Base-by-base conservation (phyloP, 30 jellyfish, hydroid and myxozoan genomes). In the Aurelia coerulea region DNA sequence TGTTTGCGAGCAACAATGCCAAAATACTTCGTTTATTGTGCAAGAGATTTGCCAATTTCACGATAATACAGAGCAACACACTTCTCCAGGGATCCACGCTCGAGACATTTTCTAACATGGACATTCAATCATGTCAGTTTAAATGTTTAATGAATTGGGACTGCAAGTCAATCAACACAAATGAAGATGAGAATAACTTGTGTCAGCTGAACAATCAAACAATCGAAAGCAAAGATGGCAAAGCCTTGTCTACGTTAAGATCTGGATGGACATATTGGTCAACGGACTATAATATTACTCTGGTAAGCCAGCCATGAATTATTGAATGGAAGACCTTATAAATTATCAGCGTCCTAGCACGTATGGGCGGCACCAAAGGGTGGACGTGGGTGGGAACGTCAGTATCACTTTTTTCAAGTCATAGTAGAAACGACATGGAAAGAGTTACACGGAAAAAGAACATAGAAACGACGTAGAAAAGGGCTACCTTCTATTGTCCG, bases 171-270 rank as follows among this genome's bases (percentile, higher is more conserved):
- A 65, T 65, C 76, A 65, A 65, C 16, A 23, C 42, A 16, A 23
- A 23, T 10, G 17, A 16, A 13, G 53, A 65, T 65, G 76, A 46
- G 11, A n/a, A 18, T 62, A 29, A 8, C 31, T 7, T 17, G 17
- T 65, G 76, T 65, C 76, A 65, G 41, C 76, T 65, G 34, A 65
- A 65, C 42, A 23, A 23, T 46, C 35, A 65, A 23, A 23, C 76
- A 17, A 65, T 39, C 16, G 52, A 65, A 23, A 46, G 42, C 42
- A 23, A 13, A 4, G 16, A 2, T 13, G 76, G 42, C 16, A 14
- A 65, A 23, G 76, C 42, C 76, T 23, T 23, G 10, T 7, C 42
- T 39, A 65, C 76, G 14, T 11, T 8, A 17, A 23, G 9, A 4
- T 1, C 4, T 6, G 42, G 42, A 39, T 65, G 76, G 76, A 46